These are phyloP conservation scores for Anastrepha ludens DNA, from an alignment of 1,140 invertebrate species.

Conservation along the genomic window DNA sequence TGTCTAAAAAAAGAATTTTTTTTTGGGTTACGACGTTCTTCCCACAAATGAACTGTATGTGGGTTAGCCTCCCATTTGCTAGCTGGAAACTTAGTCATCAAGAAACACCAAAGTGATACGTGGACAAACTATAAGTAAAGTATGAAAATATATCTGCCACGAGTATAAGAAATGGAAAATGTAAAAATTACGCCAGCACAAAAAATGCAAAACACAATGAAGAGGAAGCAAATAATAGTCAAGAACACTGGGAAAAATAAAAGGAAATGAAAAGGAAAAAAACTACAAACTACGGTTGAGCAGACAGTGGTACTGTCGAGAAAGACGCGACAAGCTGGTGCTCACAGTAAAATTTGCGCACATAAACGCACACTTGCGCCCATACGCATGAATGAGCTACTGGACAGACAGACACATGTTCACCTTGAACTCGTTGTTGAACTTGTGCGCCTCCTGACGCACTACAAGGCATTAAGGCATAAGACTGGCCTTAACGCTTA, in stretches of 20 bases:
- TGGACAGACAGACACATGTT: constrained; percentile 3
- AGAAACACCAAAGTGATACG: background rate
- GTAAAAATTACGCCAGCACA: background rate
- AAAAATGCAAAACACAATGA: background rate
- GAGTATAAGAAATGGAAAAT: background rate
- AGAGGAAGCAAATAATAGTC: background rate
- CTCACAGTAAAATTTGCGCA: background rate
- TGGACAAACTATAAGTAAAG: background rate
- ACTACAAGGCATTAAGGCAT: background rate
- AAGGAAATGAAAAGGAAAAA: background rate
- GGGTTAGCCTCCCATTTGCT: too few species aligned
- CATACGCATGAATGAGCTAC: background rate
- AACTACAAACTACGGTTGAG: background rate
- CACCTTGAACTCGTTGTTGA: constrained; percentile 50
- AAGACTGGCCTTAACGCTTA: background rate
- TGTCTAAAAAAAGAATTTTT: too few species aligned
- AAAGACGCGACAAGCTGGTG: background rate
- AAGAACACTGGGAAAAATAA: background rate
- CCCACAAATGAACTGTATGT: too few species aligned
- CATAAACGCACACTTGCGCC: background rate
- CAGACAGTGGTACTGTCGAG: background rate
- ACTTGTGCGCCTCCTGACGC: constrained; percentile 36
- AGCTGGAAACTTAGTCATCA: background rate
- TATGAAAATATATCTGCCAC: background rate
- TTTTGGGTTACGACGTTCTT: too few species aligned